Evolutionary conservation across 2,113 vertebrate genomes (phyloP).

Genomic region (Pipra filicauda): DNA sequence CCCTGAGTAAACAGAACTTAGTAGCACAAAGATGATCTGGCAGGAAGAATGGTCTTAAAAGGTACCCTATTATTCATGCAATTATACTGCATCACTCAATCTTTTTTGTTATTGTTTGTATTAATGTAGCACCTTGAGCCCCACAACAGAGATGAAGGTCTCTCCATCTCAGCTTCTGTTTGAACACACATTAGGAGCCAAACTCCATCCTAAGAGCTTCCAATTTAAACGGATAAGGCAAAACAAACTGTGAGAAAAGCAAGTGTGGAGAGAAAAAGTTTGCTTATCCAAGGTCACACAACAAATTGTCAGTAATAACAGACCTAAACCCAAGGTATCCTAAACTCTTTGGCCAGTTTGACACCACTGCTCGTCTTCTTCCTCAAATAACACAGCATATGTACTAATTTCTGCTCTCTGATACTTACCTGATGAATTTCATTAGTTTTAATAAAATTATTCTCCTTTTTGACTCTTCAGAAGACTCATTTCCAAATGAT

Average conservation of each 20-base stretch:
- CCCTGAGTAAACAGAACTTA: constrained; percentile 54
- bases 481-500: neutral
- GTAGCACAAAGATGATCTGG: constrained; percentile 28
- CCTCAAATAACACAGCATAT: neutral
- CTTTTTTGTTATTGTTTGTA: constrained; percentile 38
- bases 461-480: neutral
- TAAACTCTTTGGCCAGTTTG: neutral
- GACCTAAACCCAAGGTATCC: neutral
- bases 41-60: neutral
- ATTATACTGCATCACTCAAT: constrained; percentile 14
- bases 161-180: constrained; percentile 4
- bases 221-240: constrained; percentile 6
- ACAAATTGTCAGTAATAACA: neutral
- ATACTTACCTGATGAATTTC: neutral
- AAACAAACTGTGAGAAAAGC: neutral
- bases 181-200: neutral
- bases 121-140: constrained; percentile 48
- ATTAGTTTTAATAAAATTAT: neutral
- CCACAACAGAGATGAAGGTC: neutral
- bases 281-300: constrained; percentile 5
- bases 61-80: constrained; percentile 26
- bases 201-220: neutral
- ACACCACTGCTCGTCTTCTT: neutral
- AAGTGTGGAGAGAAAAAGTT: neutral
- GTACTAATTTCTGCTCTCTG: neutral